Base-by-base conservation (phyloP, 2,888 invertebrate genomes). In the Athripsodes cinereus region DNA sequence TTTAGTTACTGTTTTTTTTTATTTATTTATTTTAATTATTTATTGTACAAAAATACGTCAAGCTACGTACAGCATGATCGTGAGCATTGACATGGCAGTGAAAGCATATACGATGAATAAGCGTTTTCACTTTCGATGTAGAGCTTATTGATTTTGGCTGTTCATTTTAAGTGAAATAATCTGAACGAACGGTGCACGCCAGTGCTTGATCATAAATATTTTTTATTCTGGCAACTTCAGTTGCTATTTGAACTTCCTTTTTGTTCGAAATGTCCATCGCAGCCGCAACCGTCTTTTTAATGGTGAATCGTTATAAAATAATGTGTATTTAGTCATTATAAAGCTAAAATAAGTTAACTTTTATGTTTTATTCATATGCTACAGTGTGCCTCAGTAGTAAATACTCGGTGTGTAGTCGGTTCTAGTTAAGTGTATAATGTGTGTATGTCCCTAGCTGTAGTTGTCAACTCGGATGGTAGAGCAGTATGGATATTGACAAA, bases 401-500 rank as follows among this genome's bases (percentile, higher is more conserved):
- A 40, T 40, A 40, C 13, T 16, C 13, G 16, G 16, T 40, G 16
- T 40, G 16, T 40, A 40, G 40, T 40, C 40, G 40, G 16, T 40
- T 40, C 26, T 40, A 40, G 40, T 40, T 16, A 40, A 40, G 40
- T 40, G 40, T 47, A 47, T 18, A 19, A 21, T 47, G 47, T 20
- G 21, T 47, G 47, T 47, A 47, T 47, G 47, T 47, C 16, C 40
- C 40, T 40, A 52, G 48, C 50, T 52, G 49, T 57, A 60, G 57
- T 56, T 57, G 57, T 60, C 60, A 60, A 53, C 60, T 60, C 50
- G 53, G 48, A 54, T 54, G 54, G 60, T 59, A 55, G 53, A 55
- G 40, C 57, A 60, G 53, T 51, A 87, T 87, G 87, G 85, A 87
- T 76, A 85, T 87, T 72, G 87, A 87, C 74, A 76, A 81, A 68